phyloP scores from a whole-genome alignment of 2,888 invertebrate genomes.

The Lithophane socia region DNA sequence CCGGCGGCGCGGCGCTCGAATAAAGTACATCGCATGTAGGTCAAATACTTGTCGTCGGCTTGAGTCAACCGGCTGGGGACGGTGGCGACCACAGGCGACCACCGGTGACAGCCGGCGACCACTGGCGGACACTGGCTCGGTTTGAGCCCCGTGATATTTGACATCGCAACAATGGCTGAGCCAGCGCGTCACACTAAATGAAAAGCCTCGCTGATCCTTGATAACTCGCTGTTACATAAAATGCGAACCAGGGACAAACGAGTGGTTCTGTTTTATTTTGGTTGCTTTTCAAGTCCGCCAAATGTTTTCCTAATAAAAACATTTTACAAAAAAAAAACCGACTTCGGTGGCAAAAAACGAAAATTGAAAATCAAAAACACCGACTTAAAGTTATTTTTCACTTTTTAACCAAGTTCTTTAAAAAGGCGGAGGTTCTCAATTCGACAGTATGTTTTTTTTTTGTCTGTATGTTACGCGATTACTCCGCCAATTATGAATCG shows the following conservation, averaged over 20 bases:
- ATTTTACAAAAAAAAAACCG: too few species aligned
- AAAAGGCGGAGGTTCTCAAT: too few species aligned
- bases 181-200: not conserved
- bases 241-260: not conserved
- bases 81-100: not conserved
- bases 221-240: not conserved
- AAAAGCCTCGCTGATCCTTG: conserved; percentile 3
- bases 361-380: too few species aligned
- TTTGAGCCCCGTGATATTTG: conserved; percentile 4
- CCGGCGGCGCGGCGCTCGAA: not conserved
- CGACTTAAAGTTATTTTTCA: too few species aligned
- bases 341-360: too few species aligned
- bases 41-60: conserved; percentile 18
- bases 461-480: too few species aligned
- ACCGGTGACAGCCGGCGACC: not conserved
- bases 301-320: not conserved
- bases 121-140: not conserved
- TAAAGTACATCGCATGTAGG: conserved; percentile 50
- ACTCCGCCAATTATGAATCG: too few species aligned
- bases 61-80: not conserved
- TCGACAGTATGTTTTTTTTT: too few species aligned
- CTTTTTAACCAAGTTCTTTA: too few species aligned
- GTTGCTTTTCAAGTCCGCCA: not conserved
- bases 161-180: not conserved
- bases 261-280: not conserved